Conservation (phyloP, 2,113 vertebrate species). For the Rhagologus leucostigma region DNA sequence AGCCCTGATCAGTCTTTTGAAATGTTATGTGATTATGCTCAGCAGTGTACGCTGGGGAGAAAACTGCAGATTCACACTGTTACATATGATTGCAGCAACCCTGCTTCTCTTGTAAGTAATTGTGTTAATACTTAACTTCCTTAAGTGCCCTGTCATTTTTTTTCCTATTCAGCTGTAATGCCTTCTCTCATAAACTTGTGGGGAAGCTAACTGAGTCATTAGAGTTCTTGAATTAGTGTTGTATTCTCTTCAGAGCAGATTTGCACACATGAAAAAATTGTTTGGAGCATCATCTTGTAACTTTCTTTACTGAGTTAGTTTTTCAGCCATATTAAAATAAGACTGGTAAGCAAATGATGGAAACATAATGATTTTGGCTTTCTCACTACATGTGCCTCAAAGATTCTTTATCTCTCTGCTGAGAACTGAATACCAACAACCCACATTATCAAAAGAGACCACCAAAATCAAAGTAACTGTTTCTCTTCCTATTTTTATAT, state of each 20-base stretch:
- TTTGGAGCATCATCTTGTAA: background rate
- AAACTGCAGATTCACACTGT: constrained; percentile 62
- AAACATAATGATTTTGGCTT: background rate
- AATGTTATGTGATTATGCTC: constrained; percentile 69
- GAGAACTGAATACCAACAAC: background rate
- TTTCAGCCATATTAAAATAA: background rate
- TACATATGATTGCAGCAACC: constrained; percentile 68
- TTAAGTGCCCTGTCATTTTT: background rate
- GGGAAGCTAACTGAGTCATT: background rate
- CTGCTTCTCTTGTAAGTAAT: constrained; percentile 68
- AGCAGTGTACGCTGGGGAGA: constrained; percentile 67
- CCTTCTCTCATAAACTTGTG: background rate
- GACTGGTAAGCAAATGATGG: background rate
- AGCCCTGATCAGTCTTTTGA: constrained; percentile 80
- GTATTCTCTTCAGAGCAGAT: background rate
- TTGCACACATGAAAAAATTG: background rate
- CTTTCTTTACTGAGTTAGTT: background rate
- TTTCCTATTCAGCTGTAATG: background rate
- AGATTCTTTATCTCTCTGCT: background rate
- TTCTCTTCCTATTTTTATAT: background rate
- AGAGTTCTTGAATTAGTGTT: background rate
- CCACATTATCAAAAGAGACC: background rate
- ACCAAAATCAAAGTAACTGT: background rate
- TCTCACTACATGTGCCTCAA: background rate
- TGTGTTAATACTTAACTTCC: background rate